Evolutionary conservation across 2,888 invertebrate genomes (phyloP), one percentile per base, ranked within the genome.

Genomic region (Sipunculus nudus): DNA sequence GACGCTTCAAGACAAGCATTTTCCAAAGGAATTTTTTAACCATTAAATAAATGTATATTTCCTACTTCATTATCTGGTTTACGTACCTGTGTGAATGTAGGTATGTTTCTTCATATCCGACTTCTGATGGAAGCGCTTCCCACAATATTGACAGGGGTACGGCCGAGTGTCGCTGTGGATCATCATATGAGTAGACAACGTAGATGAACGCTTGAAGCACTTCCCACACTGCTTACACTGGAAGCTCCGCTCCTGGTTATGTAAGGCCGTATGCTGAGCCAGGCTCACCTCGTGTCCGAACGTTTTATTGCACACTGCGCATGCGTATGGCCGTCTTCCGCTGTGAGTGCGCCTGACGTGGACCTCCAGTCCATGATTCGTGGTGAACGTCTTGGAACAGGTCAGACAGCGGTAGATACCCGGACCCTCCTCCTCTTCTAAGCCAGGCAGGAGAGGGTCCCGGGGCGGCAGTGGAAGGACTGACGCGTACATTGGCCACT

Each of bases 21-120:
- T n/a, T n/a, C n/a, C n/a, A n/a, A n/a, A n/a, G n/a, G n/a, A n/a
- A n/a, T n/a, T n/a, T n/a, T n/a, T n/a, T n/a, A n/a, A n/a, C n/a
- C n/a, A n/a, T n/a, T n/a, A n/a, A n/a, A n/a, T n/a, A n/a, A n/a
- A n/a, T n/a, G n/a, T n/a, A n/a, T n/a, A n/a, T n/a, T n/a, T n/a
- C n/a, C n/a, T n/a, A n/a, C n/a, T n/a, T n/a, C n/a, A n/a, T n/a
- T n/a, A n/a, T n/a, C n/a, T n/a, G n/a, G n/a, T n/a, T n/a, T n/a
- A n/a, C 87, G 86, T 78, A 92, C 93, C 93, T 77, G 93, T 94
- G 74, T 94, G 93, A 68, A 93, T 98, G 83, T 97, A 98, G 29
- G 97, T 98, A 86, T 99, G 98, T 67, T 99, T 99, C 87, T 98
- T 99, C 98, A 98, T 98, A 85, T 99, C 98, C 54, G 95, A 96